Evolutionary conservation across 1,140 invertebrate genomes (phyloP).

Genomic region (Hirudo medicinalis): DNA sequence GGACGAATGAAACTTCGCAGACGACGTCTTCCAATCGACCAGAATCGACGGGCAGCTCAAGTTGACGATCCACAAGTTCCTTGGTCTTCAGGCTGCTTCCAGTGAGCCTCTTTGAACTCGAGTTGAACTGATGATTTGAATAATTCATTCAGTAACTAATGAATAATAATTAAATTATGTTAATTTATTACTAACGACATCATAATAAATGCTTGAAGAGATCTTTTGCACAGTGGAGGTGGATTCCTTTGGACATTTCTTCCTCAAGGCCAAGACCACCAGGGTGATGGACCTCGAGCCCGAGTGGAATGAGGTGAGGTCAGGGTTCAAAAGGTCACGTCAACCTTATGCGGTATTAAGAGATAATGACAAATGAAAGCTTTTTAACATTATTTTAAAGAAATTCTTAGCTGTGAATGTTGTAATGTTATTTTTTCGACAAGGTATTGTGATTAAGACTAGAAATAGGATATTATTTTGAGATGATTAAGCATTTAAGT

Average conservation of each 20-base stretch:
- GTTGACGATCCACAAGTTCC: slow-evolving; percentile 61
- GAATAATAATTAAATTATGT: too few relatives aligned
- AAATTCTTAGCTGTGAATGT: neutral
- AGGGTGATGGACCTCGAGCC: slow-evolving; percentile 48
- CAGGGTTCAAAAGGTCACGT: neutral
- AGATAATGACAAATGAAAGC: neutral
- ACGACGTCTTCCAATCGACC: too few relatives aligned
- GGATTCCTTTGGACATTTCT: slow-evolving; percentile 86
- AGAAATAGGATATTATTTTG: too few relatives aligned
- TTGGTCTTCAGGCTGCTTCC: slow-evolving; percentile 57
- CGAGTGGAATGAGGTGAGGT: slow-evolving; percentile 51
- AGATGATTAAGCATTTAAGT: too few relatives aligned
- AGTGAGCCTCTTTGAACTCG: slow-evolving; percentile 42
- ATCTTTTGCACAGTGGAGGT: slow-evolving; percentile 76
- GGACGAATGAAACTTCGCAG: too few relatives aligned
- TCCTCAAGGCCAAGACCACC: slow-evolving; percentile 74
- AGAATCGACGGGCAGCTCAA: slow-evolving; percentile 44
- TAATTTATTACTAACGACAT: neutral
- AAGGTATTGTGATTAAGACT: too few relatives aligned
- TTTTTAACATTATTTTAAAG: too few relatives aligned
- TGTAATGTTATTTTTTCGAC: neutral
- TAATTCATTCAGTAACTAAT: neutral
- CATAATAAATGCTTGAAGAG: slow-evolving; percentile 43
- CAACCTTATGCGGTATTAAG: neutral
- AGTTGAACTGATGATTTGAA: too few relatives aligned